phyloP scores from a whole-genome alignment of 2,797 vertebrate genomes.

The Merluccius polli region DNA sequence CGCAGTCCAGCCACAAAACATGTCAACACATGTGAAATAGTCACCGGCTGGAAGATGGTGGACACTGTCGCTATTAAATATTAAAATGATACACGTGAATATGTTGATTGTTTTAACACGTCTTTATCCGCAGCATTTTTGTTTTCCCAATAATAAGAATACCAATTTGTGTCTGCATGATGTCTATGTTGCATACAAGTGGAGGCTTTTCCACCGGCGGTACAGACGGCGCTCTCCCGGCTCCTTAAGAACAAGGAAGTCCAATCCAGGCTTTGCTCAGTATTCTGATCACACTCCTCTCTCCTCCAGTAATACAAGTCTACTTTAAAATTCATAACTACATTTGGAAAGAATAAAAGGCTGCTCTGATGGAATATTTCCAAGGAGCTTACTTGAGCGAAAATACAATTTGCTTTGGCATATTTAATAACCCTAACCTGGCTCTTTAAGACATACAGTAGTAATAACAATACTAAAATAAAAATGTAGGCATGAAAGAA shows the following conservation, averaged over 20 bases:
- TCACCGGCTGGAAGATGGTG: not conserved
- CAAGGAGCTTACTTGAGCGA: constrained; percentile 80
- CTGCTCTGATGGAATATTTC: constrained; percentile 81
- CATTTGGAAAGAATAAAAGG: constrained; percentile 82
- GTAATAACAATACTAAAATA: constrained; percentile 70
- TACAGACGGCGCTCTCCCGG: constrained; percentile 27
- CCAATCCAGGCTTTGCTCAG: constrained; percentile 72
- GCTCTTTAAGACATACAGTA: constrained; percentile 75
- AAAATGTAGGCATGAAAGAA: constrained; percentile 36
- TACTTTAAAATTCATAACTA: constrained; percentile 87
- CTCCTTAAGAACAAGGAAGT: constrained; percentile 71
- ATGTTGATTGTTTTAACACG: not conserved
- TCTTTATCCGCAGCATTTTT: not conserved
- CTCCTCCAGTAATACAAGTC: constrained; percentile 77
- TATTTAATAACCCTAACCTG: constrained; percentile 81
- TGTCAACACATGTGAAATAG: not conserved
- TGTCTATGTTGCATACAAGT: not conserved
- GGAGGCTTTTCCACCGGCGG: not conserved
- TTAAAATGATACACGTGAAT: not conserved
- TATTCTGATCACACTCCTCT: constrained; percentile 78
- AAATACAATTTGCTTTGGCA: constrained; percentile 80
- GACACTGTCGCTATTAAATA: not conserved
- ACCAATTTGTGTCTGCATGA: not conserved
- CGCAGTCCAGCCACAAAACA: not conserved
- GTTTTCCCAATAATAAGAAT: not conserved